Conservation (phyloP, 2,113 vertebrate genomes). For the Pagrus major region DNA sequence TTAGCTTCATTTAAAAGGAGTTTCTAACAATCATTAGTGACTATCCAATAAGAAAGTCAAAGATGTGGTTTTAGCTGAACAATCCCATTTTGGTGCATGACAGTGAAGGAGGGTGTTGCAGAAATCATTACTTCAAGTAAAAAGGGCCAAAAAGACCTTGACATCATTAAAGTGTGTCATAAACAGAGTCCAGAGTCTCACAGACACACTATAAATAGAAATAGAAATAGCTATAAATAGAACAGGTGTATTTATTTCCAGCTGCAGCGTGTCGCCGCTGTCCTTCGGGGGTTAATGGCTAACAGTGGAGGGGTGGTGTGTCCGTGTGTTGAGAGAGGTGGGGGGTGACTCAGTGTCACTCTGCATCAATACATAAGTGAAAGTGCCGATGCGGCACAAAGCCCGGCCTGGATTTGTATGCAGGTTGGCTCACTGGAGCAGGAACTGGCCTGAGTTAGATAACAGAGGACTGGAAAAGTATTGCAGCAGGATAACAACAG, state of each 20-base stretch:
- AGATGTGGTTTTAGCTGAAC: neutral
- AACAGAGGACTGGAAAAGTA: slow-evolving; percentile 34
- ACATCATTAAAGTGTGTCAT: neutral
- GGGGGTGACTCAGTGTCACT: slow-evolving; percentile 35
- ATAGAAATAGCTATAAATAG: slow-evolving; percentile 63
- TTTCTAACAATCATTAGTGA: neutral
- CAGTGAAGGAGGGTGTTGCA: neutral
- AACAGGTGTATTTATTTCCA: slow-evolving; percentile 37
- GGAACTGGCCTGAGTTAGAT: slow-evolving; percentile 44
- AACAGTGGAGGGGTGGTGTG: neutral
- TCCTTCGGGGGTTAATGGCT: slow-evolving; percentile 66
- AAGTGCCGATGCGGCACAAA: slow-evolving; percentile 66
- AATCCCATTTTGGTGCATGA: neutral
- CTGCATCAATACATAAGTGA: slow-evolving; percentile 70
- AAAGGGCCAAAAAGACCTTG: neutral
- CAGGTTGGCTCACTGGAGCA: slow-evolving; percentile 59
- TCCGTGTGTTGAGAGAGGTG: neutral
- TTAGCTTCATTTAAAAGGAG: neutral
- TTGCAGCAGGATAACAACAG: slow-evolving; percentile 47
- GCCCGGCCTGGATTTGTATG: slow-evolving; percentile 63
- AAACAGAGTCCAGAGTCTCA: slow-evolving; percentile 23
- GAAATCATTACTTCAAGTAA: neutral
- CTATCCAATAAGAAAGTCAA: neutral
- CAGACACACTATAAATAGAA: neutral
- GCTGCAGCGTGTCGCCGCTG: neutral